These are phyloP conservation scores for Momotus momota DNA, from an alignment of 2,797 vertebrate genomes.

Conservation along the genomic window DNA sequence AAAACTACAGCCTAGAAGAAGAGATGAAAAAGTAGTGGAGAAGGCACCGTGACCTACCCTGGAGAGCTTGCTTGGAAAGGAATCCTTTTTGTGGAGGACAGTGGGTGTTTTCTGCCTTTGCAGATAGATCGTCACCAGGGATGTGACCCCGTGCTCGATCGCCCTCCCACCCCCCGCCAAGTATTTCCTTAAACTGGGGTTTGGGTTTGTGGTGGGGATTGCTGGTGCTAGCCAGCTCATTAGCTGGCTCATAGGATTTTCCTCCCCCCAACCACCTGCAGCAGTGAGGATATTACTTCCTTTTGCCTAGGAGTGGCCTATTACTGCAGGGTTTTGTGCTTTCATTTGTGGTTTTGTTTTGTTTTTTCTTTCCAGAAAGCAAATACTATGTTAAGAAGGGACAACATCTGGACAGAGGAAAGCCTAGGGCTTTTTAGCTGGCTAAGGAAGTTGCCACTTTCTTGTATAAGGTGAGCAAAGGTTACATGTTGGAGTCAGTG, in stretches of 20 bases:
- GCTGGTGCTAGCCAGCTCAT: not conserved
- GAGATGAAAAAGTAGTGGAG: not conserved
- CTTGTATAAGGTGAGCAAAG: not conserved
- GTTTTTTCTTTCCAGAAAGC: not conserved
- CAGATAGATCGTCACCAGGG: not conserved
- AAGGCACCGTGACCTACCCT: not conserved
- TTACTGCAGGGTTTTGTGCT: not conserved
- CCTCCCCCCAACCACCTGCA: not conserved
- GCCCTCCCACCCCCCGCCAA: too few relatives aligned
- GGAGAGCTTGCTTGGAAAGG: not conserved
- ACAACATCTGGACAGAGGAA: not conserved
- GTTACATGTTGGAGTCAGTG: not conserved
- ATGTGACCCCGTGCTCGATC: not conserved
- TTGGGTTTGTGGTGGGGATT: not conserved
- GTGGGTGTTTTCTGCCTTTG: not conserved
- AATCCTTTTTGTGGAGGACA: not conserved
- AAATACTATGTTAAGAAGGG: not conserved
- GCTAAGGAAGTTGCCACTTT: not conserved
- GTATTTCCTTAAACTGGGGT: not conserved
- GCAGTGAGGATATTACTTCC: not conserved
- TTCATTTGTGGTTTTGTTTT: not conserved
- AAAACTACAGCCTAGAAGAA: not conserved
- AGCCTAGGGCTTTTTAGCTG: not conserved
- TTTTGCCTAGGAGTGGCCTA: not conserved
- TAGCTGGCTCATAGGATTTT: not conserved